phyloP scores from a whole-genome alignment of 2,888 invertebrate genomes.

The Cataglyphis cursor region DNA sequence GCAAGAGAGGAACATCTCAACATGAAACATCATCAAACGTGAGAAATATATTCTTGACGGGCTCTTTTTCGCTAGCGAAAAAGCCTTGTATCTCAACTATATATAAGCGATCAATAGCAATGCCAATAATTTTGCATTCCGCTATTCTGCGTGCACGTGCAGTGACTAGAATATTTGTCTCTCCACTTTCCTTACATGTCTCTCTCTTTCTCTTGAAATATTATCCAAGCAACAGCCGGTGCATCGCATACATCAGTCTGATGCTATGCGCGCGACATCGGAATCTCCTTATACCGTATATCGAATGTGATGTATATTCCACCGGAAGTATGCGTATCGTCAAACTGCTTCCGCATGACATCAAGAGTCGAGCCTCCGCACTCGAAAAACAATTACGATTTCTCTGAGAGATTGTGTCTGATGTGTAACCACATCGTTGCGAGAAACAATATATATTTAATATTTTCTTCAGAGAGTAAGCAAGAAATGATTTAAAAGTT shows the following conservation, averaged over 20 bases:
- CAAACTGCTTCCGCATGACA: conserved; percentile 30
- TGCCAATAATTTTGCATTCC: conserved; percentile 68
- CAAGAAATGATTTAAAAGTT: background rate
- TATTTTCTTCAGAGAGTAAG: conserved; percentile 6
- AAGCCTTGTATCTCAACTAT: conserved; percentile 25
- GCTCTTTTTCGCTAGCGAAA: conserved; percentile 15
- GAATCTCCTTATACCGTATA: conserved; percentile 43
- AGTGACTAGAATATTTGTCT: conserved; percentile 38
- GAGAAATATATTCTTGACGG: conserved; percentile 3
- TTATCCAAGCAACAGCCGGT: conserved; percentile 52
- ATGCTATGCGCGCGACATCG: conserved; percentile 31
- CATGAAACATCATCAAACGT: background rate
- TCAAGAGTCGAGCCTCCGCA: conserved; percentile 10
- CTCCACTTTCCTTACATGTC: conserved; percentile 30
- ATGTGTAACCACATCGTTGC: background rate
- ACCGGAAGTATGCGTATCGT: conserved; percentile 24
- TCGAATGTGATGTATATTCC: background rate
- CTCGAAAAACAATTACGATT: conserved; percentile 33
- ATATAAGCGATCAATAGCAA: conserved; percentile 64
- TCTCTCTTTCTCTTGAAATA: conserved; percentile 53
- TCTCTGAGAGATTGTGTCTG: background rate
- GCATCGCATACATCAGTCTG: conserved; percentile 32
- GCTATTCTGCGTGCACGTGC: conserved; percentile 21
- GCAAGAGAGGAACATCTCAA: conserved; percentile 41
- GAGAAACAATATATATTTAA: conserved; percentile 20